Percentiles rank a stretch among this genome's conserved stretches.
Evolutionary conservation across 2,797 vertebrate genomes (phyloP).

Genomic region (Sebastes steindachneri): DNA sequence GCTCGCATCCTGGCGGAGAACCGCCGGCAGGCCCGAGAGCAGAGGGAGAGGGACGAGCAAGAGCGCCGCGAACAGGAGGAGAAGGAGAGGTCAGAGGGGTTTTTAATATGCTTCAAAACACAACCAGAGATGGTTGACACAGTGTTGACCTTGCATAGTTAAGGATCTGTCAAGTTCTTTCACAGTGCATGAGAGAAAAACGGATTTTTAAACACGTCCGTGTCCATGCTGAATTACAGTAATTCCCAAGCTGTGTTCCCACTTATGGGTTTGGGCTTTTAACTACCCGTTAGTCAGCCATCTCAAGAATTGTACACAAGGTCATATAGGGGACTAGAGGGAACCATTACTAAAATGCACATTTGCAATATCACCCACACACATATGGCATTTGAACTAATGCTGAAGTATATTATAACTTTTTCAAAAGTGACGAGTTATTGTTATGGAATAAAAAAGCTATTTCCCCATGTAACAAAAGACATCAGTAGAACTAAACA

Average conservation of each 20-base stretch:
- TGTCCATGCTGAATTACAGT: neutral
- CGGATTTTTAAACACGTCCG: neutral
- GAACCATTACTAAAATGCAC: neutral
- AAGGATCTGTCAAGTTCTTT: neutral
- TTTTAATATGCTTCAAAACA: neutral
- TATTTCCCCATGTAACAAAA: neutral
- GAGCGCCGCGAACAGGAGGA: constrained; percentile 90
- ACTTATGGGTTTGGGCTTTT: neutral
- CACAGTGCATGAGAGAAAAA: neutral
- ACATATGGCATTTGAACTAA: neutral
- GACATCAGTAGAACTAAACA: neutral
- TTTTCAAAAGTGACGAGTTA: neutral
- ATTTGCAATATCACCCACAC: neutral
- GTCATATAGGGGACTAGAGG: neutral
- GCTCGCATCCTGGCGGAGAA: constrained; percentile 91
- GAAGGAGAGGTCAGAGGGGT: constrained; percentile 86
- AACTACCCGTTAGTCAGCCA: neutral
- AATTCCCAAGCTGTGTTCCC: neutral
- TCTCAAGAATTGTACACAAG: neutral
- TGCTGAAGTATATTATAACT: neutral
- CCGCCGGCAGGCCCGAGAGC: constrained; percentile 92
- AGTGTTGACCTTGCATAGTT: neutral
- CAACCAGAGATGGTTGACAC: neutral
- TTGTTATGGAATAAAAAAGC: neutral
- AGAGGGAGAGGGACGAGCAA: constrained; percentile 91